These are phyloP conservation scores for Pristionchus maxplancki DNA, from an alignment of 2,888 invertebrate genomes.

Conservation along the genomic window DNA sequence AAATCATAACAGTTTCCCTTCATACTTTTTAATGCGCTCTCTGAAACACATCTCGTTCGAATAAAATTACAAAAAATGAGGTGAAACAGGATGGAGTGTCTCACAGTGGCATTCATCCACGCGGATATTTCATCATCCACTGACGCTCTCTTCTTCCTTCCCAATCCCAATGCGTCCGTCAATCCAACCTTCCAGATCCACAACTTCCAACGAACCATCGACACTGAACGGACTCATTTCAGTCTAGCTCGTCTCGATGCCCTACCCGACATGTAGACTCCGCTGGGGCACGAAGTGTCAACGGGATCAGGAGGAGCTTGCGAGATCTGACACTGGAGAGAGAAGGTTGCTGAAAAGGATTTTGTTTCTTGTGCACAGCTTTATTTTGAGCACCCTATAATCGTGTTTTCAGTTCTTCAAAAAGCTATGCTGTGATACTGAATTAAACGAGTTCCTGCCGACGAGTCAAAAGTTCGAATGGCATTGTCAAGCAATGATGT, in stretches of 20 bases:
- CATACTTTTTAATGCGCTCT: no score
- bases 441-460: no score
- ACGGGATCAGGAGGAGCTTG: no score
- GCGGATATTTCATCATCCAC: not conserved
- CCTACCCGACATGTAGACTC: slow-evolving; percentile 10
- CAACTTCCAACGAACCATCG: slow-evolving; percentile 18
- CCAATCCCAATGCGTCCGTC: not conserved
- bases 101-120: not conserved
- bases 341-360: no score
- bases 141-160: not conserved
- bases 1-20: no score
- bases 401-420: no score
- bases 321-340: no score
- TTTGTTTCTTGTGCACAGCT: no score
- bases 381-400: no score
- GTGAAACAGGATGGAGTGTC: not conserved
- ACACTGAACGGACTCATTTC: not conserved
- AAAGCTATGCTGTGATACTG: no score
- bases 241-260: not conserved
- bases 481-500: no score
- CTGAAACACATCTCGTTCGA: not conserved
- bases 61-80: not conserved
- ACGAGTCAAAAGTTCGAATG: no score
- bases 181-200: slow-evolving; percentile 15
- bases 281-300: not conserved